Percentiles rank a stretch among this genome's conserved stretches.
phyloP scores from a whole-genome alignment of 1,140 invertebrate genomes.

The Bombus fervidus region DNA sequence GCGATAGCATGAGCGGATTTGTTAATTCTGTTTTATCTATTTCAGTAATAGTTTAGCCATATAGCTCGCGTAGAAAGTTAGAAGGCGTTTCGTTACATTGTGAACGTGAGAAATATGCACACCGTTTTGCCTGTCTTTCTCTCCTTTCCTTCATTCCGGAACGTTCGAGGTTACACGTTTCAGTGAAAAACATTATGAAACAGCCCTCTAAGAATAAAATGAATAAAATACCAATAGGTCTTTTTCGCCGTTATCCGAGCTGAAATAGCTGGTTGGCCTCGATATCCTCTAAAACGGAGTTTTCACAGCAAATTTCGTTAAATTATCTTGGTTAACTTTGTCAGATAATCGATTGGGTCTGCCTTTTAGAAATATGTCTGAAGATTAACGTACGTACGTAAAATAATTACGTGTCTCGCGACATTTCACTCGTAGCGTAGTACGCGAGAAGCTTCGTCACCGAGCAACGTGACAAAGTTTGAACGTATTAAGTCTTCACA shows the following conservation, averaged over 20 bases:
- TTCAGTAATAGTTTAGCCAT: conserved; percentile 14
- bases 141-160: neutral
- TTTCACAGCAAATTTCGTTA: neutral
- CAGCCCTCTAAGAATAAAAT: neutral
- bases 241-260: neutral
- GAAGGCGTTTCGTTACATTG: conserved; percentile 1
- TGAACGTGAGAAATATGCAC: conserved; percentile 45
- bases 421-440: too few species aligned
- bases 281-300: neutral
- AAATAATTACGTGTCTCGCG: too few species aligned
- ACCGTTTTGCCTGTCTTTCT: neutral
- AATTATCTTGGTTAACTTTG: neutral
- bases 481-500: neutral
- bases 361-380: neutral
- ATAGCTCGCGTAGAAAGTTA: conserved; percentile 35
- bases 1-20: conserved; percentile 17
- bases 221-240: neutral
- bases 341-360: too few species aligned
- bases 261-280: neutral
- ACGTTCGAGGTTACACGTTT: conserved; percentile 10
- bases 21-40: conserved; percentile 33
- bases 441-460: too few species aligned
- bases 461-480: neutral
- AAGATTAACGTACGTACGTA: too few species aligned
- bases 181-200: conserved; percentile 7